Base-by-base conservation (phyloP, 2,888 invertebrate genomes). In the Octonoba sinensis region DNA sequence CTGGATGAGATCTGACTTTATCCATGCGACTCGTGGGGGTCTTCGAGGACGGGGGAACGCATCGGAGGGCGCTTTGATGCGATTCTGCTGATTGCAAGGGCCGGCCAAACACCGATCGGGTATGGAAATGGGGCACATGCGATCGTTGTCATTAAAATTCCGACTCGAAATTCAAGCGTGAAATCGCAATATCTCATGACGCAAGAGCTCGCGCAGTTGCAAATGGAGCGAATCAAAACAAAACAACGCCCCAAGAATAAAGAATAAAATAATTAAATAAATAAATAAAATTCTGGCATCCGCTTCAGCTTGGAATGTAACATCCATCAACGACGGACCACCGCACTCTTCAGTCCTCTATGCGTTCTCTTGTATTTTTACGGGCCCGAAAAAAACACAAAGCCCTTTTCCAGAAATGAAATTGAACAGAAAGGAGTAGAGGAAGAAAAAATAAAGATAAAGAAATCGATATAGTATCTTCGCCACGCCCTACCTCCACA, bases 391-490 rank as follows among this genome's bases (percentile, higher is more conserved):
- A 72, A 72, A 60, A 57, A 56, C 22, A 60, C 60, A 62, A 47
- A 47, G 60, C 47, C 60, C 69, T 69, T 73, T 69, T 69, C 67
- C 8, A 69, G 73, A 73, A 81, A 81, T 81, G 79, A 81, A 81
- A 81, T 81, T 81, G 79, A 81, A 81, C 79, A 73, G 79, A 81
- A 72, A 72, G 66, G 59, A 57, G 59, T 44, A 49, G 49, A 36
- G 11, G 36, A 8, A 36, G 3, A 36, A 11, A 36, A 59, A 75
- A 36, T 36, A 36, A 36, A 36, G 36, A 36, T 36, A 36, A 66
- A 78, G 72, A 62, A 81, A 81, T 81, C 79, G 79, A 81, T 81
- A 81, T 67, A 73, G 72, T 81, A 73, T 66, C 79, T 79, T 79
- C 49, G 78, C 72, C 44, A 57, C 79, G 79, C 79, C 79, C 73